Evolutionary conservation across 2,888 invertebrate genomes (phyloP), one percentile per base, ranked within the genome.

Genomic region (Harpalus rubripes): DNA sequence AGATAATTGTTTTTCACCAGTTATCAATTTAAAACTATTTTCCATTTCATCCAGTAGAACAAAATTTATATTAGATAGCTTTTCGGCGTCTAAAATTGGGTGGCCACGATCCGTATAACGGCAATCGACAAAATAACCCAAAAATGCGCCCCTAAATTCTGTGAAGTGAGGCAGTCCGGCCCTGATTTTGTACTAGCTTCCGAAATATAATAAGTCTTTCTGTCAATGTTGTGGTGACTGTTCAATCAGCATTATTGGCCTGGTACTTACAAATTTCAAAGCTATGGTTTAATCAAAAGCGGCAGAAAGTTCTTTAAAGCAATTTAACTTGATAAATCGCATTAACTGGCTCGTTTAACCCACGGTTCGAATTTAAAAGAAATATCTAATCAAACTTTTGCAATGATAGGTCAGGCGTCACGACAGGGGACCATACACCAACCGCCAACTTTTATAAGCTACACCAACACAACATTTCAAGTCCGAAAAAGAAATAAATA

Each of bases 331-430:
- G 78, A 58, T 78, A 78, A 78, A 78, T 78, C 78, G 58, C 7
- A 78, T 78, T 78, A 58, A 78, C 56, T 78, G 78, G 78, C 32
- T 78, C 78, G 78, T 78, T 78, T 78, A 78, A 59, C 78, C 32
- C 4, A 18, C 58, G n/a, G 56, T 59, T 78, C 32, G 78, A 15
- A 26, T 78, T 58, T 26, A 78, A 78, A 78, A 78, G 26, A 78
- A 78, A 78, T 78, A 78, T 58, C 58, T 78, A 78, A 78, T 78
- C 78, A 78, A 78, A 78, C 78, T 78, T 78, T 78, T n/a, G 78
- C 78, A 78, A 78, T 78, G 78, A 78, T 78, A 78, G 56, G 58
- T 58, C 58, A 78, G 56, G 78, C 78, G 32, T 44, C 44, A 74
- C 18, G 41, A 52, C 72, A 74, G 18, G 72, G 15, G 68, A 68